Base-by-base conservation (phyloP, 2,113 vertebrate species). In the Coryphaenoides rupestris region DNA sequence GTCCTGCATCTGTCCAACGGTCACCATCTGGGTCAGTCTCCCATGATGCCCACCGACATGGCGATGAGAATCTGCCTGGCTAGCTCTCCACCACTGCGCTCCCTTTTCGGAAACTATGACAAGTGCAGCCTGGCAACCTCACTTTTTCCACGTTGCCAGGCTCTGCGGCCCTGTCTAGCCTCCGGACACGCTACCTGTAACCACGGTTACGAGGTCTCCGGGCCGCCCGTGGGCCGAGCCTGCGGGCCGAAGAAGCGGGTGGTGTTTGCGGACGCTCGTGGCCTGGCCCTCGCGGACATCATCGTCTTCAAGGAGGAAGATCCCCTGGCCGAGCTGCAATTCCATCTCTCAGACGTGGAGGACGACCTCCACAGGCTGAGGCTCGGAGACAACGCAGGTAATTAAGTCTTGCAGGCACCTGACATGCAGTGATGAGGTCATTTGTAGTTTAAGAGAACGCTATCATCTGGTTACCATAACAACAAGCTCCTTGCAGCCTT, bases 61-160 rank as follows among this genome's bases (percentile, higher is more conserved):
- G 94, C 96, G 7, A 75, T 98, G 90, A 91, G 92, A 76, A 86
- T 98, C 80, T 98, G 94, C 80, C 75, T 98, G 73, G 91, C 95
- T 9, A 91, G 91, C 74, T 96, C 96, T 0, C 95, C 96, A 0
- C 95, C 95, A 0, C 86, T 96, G 75, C 89, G 88, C 80, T 93
- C 83, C 68, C 92, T 97, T 64, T 87, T 98, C 53, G 64, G 87
- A 58, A 92, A 93, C 14, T 92, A 92, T 0, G 89, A 91, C 40
- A 80, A 87, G 63, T 90, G 83, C 62, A 88, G 88, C 1, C 45
- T 73, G 5, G 9, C 59, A 0, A 21, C 53, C 1, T 0, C 53
- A 4, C 55, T 68, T 21, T 89, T 61, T 81, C 86, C 68, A 85
- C 65, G 89, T 53, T 85, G 91, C 69, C 94, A 94, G 72, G 94